phyloP scores from a whole-genome alignment of 1,140 invertebrate species.

The Cyclargus thomasi region DNA sequence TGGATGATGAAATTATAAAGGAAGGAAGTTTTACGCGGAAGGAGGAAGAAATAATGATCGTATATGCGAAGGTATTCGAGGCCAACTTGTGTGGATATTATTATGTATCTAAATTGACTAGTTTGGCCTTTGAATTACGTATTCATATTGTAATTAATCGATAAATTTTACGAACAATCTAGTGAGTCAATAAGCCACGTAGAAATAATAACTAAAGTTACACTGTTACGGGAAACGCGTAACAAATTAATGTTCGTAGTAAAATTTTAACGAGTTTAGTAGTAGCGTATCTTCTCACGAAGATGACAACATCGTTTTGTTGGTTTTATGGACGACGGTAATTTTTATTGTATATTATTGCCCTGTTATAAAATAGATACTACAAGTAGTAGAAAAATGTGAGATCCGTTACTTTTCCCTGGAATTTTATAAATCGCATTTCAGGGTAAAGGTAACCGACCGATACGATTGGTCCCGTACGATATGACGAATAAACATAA shows the following conservation, averaged over 20 bases:
- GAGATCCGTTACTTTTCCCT: no score
- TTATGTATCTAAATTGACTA: slow-evolving; percentile 9
- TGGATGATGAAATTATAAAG: neutral
- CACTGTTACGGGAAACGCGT: neutral
- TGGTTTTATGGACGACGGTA: no score
- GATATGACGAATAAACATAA: no score
- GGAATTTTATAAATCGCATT: no score
- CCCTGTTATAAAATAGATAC: no score
- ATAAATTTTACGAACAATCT: neutral
- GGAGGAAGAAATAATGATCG: slow-evolving; percentile 5
- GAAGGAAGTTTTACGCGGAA: slow-evolving; percentile 2
- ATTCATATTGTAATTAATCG: neutral
- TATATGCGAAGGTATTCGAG: slow-evolving; percentile 11
- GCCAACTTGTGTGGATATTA: slow-evolving; percentile 1
- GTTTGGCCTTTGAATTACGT: slow-evolving; percentile 13
- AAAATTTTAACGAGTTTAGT: neutral
- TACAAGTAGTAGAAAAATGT: no score
- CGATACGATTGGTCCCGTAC: no score
- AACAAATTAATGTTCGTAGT: neutral
- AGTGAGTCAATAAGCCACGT: neutral
- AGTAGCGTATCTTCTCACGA: neutral
- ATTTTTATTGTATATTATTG: no score
- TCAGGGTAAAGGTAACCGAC: no score
- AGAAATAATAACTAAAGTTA: neutral
- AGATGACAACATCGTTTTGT: neutral